Evolutionary conservation across 2,888 invertebrate species (phyloP).

Genomic region (Gastrophysa polygoni): DNA sequence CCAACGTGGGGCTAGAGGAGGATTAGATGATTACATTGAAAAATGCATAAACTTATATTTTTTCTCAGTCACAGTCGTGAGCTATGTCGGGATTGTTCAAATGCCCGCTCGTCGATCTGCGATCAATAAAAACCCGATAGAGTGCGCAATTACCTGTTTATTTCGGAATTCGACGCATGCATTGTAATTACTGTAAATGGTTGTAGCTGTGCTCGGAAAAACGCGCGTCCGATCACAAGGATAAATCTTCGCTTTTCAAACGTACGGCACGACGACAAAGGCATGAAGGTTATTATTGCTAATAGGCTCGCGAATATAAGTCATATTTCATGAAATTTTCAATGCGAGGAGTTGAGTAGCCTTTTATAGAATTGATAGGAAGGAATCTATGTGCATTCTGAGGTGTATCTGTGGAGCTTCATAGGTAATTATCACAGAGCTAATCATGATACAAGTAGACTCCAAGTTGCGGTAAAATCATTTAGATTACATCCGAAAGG

Average conservation of each 20-base stretch:
- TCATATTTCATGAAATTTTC: constrained; percentile 46
- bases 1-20: no score
- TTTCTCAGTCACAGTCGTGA: constrained; percentile 43
- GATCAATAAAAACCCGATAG: constrained; percentile 54
- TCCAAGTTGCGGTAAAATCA: no score
- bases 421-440: no score
- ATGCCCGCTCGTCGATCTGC: constrained; percentile 55
- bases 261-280: constrained; percentile 45
- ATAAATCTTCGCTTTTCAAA: constrained; percentile 50
- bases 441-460: no score
- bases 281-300: constrained; percentile 46
- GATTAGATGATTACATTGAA: no score
- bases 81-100: constrained; percentile 56
- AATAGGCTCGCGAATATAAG: constrained; percentile 46
- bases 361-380: constrained; percentile 38
- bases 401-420: no score
- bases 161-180: constrained; percentile 58
- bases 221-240: constrained; percentile 48
- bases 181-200: constrained; percentile 58
- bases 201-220: constrained; percentile 41
- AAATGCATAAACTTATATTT: no score
- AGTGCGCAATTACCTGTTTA: constrained; percentile 53
- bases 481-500: no score
- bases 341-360: constrained; percentile 38
- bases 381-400: background rate